Evolutionary conservation across 64 coral and sea anemone species (phyloP).

Genomic region (Stichodactyla mertensii): DNA sequence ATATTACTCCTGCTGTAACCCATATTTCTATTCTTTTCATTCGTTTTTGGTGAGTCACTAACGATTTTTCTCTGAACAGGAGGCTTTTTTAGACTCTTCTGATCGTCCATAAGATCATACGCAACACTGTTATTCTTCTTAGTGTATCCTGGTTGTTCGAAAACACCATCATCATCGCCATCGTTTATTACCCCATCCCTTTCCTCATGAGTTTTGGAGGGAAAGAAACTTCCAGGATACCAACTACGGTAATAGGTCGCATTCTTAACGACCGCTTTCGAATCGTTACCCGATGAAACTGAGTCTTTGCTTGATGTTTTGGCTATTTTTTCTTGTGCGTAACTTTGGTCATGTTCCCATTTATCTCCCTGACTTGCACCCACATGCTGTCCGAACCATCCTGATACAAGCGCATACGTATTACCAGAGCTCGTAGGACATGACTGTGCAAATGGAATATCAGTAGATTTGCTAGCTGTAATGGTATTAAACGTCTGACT

Average conservation of each 20-base stretch:
- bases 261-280: neutral
- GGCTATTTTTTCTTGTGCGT: neutral
- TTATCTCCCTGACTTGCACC: neutral
- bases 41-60: neutral
- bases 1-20: neutral
- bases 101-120: neutral
- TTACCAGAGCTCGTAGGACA: neutral
- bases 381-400: neutral
- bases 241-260: constrained; percentile 10
- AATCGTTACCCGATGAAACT: no score
- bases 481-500: neutral
- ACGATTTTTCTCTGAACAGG: neutral
- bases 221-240: constrained; percentile 27
- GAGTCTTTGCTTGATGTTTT: neutral
- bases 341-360: neutral
- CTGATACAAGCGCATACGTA: neutral
- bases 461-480: neutral
- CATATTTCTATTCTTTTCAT: neutral
- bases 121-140: constrained; percentile 6
- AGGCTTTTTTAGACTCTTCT: neutral
- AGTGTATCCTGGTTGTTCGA: neutral
- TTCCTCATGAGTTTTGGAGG: neutral
- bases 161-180: neutral
- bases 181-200: neutral
- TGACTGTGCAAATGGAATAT: neutral